Percentiles rank a stretch among this genome's conserved stretches.
Conservation (phyloP, 2,888 invertebrate species). For the Caenorhabditis wallacei region DNA sequence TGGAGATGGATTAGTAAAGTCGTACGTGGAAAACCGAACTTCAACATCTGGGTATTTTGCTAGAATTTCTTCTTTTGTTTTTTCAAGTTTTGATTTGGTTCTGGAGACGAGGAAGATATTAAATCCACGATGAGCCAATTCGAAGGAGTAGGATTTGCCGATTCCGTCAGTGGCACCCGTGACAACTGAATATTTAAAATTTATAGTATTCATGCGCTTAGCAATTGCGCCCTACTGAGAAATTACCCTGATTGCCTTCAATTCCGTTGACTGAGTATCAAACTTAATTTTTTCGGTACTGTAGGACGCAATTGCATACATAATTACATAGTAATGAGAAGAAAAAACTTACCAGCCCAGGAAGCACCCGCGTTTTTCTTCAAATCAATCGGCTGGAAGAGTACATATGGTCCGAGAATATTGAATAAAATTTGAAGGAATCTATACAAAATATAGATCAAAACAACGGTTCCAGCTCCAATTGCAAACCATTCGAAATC, state of each 20-base stretch:
- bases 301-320: no score
- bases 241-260: no score
- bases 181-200: conserved; percentile 77
- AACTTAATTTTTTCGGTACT: no score
- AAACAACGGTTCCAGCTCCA: conserved; percentile 53
- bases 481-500: conserved; percentile 24
- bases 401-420: conserved; percentile 74
- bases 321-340: background rate
- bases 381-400: conserved; percentile 74
- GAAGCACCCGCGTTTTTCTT: conserved; percentile 76
- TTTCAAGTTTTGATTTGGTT: conserved; percentile 78
- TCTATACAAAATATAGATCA: conserved; percentile 37
- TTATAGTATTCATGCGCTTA: no score
- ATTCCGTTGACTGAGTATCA: no score
- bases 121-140: conserved; percentile 79
- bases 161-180: conserved; percentile 83
- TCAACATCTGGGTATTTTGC: conserved; percentile 69
- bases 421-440: conserved; percentile 65
- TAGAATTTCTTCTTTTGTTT: conserved; percentile 77
- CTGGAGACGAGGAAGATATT: conserved; percentile 81
- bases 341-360: conserved; percentile 78
- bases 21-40: conserved; percentile 76
- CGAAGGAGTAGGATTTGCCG: conserved; percentile 81
- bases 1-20: conserved; percentile 76
- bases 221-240: no score